Evolutionary conservation across 2,888 invertebrate genomes (phyloP), one percentile per base, ranked within the genome.

Genomic region (Drepanosiphum platanoidis): DNA sequence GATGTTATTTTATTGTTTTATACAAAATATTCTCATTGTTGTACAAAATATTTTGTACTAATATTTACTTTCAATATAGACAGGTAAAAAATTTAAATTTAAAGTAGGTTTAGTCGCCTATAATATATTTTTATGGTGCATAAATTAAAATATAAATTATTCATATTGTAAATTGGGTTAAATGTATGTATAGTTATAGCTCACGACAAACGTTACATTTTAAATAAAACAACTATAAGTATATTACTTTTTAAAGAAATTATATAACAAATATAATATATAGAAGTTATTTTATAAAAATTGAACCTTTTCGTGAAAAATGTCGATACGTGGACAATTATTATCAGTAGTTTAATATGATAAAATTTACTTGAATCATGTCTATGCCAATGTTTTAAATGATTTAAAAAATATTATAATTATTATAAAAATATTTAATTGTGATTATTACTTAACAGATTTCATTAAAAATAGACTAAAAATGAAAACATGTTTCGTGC

Each of bases 131-230:
- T 71, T 81, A 80, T 71, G 58, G 39, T 61, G 71, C 81, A 71
- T 81, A 71, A 81, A 81, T 71, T 81, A 81, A 70, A 80, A n/a
- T 71, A 71, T 71, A 71, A 81, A 71, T 81, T 71, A 81, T 81
- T 71, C 81, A 81, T 71, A 39, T 22, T 39, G 30, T 61, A 71
- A 81, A 71, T 71, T 61, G 52, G 81, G 58, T 81, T 71, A 71
- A 81, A 71, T 30, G 36, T 81, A n/a, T n/a, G 70, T 80, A 80
- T 52, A 70, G 27, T n/a, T n/a, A 46, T 34, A 27, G 36, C 27
- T 52, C 18, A 64, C 64, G 61, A 61, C 61, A 36, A 52, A 27
- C 27, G 27, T 27, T 61, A 77, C 64, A 77, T 77, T 77, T 61
- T 77, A 61, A 61, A 39, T 77, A 64, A 39, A 77, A 77, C n/a